phyloP scores from a whole-genome alignment of 2,888 invertebrate genomes.

The Blastobasis lacticolella region DNA sequence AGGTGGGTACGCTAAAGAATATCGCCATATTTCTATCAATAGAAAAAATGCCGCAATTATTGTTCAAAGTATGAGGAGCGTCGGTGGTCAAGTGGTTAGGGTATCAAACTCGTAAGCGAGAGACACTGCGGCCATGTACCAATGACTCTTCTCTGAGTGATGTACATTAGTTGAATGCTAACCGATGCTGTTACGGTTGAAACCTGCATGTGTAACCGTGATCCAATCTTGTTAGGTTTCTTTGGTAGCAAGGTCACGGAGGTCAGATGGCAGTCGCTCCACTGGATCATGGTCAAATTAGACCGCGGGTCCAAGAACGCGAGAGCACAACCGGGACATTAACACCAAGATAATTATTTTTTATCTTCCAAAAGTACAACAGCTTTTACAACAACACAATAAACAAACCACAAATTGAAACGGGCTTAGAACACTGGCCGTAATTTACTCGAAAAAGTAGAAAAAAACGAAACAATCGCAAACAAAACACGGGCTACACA shows the following conservation, averaged over 20 bases:
- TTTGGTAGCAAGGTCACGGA: no score
- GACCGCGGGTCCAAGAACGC: no score
- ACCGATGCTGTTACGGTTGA: no score
- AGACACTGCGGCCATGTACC: no score
- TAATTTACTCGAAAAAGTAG: constrained; percentile 1
- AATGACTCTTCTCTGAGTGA: no score
- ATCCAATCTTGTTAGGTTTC: no score
- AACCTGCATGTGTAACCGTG: no score
- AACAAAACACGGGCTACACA: constrained; percentile 25
- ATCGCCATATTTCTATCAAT: background rate
- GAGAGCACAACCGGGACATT: background rate
- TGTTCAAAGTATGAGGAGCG: background rate
- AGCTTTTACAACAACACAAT: background rate
- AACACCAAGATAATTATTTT: background rate
- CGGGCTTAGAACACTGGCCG: background rate
- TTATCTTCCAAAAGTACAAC: background rate
- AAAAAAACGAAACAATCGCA: constrained; percentile 22
- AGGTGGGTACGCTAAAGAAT: background rate
- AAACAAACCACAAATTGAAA: background rate
- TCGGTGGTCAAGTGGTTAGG: no score
- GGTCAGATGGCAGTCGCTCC: no score
- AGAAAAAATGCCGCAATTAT: background rate
- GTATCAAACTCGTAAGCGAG: no score
- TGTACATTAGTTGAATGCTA: no score
- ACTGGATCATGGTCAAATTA: no score